A percentile compares a stretch with the other conserved stretches of the same genome.
These are phyloP conservation scores for Lampris incognitus DNA, from an alignment of 2,113 vertebrate species.

Conservation along the genomic window DNA sequence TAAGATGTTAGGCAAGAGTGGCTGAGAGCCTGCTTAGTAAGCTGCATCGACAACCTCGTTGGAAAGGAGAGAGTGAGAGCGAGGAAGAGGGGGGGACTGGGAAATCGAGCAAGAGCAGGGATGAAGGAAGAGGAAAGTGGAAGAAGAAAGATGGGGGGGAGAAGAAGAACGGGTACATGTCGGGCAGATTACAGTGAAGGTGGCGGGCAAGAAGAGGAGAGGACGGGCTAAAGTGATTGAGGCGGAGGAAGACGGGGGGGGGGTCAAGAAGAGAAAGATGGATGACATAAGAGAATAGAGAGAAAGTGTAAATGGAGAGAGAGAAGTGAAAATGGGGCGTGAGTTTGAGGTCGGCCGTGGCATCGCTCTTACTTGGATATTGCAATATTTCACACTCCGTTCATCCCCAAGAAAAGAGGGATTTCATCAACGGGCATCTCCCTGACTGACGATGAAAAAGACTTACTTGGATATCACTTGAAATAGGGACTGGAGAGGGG, in stretches of 20 bases:
- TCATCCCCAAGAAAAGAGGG: no score
- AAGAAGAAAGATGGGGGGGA: conserved; percentile 23
- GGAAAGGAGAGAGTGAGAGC: not conserved
- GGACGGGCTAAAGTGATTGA: not conserved
- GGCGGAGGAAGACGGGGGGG: not conserved
- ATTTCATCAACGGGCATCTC: no score
- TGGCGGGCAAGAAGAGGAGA: conserved; percentile 35
- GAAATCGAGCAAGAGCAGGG: not conserved
- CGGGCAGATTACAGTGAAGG: conserved; percentile 20
- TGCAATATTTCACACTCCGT: no score
- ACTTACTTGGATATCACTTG: no score
- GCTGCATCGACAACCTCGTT: conserved; percentile 52
- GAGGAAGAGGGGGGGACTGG: not conserved
- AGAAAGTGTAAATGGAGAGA: conserved; percentile 14
- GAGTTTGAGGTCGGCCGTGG: no score
- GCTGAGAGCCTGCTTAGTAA: conserved; percentile 45
- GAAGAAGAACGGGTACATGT: conserved; percentile 30
- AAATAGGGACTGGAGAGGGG: not conserved
- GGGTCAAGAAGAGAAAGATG: not conserved
- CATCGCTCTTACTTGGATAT: no score
- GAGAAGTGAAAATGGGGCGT: no score
- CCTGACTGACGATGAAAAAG: no score
- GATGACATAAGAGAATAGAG: not conserved
- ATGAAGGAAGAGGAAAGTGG: conserved; percentile 30
- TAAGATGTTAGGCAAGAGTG: conserved; percentile 50